These are phyloP conservation scores for Aporrectodea caliginosa DNA, from an alignment of 1,140 invertebrate genomes.

Conservation along the genomic window DNA sequence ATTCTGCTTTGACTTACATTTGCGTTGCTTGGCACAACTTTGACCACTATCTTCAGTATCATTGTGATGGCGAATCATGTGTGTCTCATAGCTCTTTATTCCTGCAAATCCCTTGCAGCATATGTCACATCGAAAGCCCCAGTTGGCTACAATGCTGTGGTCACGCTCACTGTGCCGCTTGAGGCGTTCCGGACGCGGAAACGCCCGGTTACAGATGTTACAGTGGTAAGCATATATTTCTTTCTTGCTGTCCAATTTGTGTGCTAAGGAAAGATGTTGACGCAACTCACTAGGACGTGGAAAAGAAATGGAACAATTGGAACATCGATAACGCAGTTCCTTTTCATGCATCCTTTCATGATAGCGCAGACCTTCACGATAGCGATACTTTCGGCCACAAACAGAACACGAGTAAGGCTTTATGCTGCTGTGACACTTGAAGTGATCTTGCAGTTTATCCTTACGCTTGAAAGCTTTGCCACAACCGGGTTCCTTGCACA, in stretches of 20 bases:
- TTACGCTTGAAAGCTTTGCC: slow-evolving; percentile 24
- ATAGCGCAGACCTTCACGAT: slow-evolving; percentile 26
- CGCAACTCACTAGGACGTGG: slow-evolving; percentile 12
- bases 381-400: slow-evolving; percentile 17
- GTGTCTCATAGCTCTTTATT: slow-evolving; percentile 1
- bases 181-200: slow-evolving; percentile 17
- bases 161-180: slow-evolving; percentile 28
- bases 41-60: background rate
- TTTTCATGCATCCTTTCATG: slow-evolving; percentile 23
- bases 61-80: slow-evolving; percentile 2
- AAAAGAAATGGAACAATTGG: background rate
- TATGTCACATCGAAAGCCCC: background rate
- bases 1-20: too few species aligned
- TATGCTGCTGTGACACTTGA: background rate
- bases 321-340: slow-evolving; percentile 4
- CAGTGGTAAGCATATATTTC: slow-evolving; percentile 19
- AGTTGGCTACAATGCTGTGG: slow-evolving; percentile 5
- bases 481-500: slow-evolving; percentile 17
- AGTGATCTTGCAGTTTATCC: slow-evolving; percentile 26
- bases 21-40: background rate
- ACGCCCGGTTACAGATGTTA: background rate
- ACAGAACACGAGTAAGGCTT: slow-evolving; percentile 19
- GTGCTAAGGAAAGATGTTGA: slow-evolving; percentile 1
- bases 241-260: slow-evolving; percentile 4
- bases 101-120: slow-evolving; percentile 28